Percentiles rank a stretch among this genome's conserved stretches.
These are phyloP conservation scores for Pyrochroa serraticornis DNA, from an alignment of 2,888 invertebrate species.

Conservation along the genomic window DNA sequence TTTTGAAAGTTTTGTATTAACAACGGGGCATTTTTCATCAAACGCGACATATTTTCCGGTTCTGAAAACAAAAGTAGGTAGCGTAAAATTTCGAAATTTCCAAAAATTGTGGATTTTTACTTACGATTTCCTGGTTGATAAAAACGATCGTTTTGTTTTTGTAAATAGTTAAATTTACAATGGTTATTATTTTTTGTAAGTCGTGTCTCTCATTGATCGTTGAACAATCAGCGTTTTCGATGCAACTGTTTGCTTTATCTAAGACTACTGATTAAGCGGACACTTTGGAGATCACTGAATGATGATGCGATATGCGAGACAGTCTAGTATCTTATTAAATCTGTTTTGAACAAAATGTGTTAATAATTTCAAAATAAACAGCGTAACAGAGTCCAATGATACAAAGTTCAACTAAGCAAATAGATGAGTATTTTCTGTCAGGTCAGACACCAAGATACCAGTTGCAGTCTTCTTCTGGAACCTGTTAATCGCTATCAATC, in stretches of 20 bases:
- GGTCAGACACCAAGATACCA: too few relatives aligned
- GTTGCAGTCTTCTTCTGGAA: too few relatives aligned
- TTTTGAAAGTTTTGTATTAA: conserved; percentile 34
- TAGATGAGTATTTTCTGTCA: conserved; percentile 13
- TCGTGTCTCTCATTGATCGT: background rate
- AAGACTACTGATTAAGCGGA: too few relatives aligned
- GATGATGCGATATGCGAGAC: background rate
- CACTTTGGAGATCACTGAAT: background rate
- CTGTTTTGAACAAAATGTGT: conserved; percentile 25
- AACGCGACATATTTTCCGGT: conserved; percentile 10
- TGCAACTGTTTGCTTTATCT: background rate
- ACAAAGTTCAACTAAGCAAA: conserved; percentile 40
- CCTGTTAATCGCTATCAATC: too few relatives aligned
- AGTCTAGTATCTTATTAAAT: conserved; percentile 18
- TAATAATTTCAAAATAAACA: conserved; percentile 24
- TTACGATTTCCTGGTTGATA: too few relatives aligned
- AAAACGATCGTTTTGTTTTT: too few relatives aligned
- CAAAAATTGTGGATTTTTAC: too few relatives aligned
- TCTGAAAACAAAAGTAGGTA: conserved; percentile 5
- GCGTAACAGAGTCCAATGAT: conserved; percentile 37
- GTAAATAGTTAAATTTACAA: too few relatives aligned
- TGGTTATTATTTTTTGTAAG: too few relatives aligned
- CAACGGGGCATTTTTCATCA: conserved; percentile 15
- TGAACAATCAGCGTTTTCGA: background rate
- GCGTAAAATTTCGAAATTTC: background rate